phyloP scores from a whole-genome alignment of 1,140 invertebrate species.

The Matsumurasca onukii region DNA sequence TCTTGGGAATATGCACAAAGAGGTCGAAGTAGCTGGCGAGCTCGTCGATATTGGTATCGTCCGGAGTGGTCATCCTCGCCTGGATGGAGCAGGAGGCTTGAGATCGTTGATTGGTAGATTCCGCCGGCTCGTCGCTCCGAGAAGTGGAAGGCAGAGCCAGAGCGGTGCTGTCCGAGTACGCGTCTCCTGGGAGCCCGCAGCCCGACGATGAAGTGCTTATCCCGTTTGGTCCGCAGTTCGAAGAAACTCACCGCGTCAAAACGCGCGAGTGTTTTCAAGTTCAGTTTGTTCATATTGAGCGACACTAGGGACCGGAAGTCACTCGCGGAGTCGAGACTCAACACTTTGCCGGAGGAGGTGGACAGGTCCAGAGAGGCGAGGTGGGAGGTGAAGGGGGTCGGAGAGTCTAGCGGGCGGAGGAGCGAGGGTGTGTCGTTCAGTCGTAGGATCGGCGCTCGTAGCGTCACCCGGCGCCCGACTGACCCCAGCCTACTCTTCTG shows the following conservation, averaged over 20 bases:
- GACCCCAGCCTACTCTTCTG: slow-evolving; percentile 32
- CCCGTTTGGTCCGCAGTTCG: slow-evolving; percentile 10
- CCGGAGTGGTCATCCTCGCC: slow-evolving; percentile 59
- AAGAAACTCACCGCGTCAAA: neutral
- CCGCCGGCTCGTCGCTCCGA: neutral
- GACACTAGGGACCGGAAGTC: slow-evolving; percentile 11
- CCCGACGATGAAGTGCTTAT: neutral
- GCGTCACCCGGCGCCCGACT: slow-evolving; percentile 14
- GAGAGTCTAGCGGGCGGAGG: neutral
- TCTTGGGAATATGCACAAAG: slow-evolving; percentile 91
- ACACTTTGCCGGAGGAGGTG: slow-evolving; percentile 11
- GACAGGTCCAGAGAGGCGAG: slow-evolving; percentile 4
- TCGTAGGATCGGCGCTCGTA: slow-evolving; percentile 34
- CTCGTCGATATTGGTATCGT: slow-evolving; percentile 81
- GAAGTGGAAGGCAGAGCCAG: slow-evolving; percentile 1
- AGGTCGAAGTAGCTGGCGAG: slow-evolving; percentile 91
- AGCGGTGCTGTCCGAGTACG: neutral
- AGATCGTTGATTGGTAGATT: neutral
- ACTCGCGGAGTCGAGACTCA: neutral
- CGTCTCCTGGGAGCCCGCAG: neutral
- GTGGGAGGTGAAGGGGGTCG: neutral
- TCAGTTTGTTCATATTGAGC: neutral
- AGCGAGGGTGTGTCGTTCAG: slow-evolving; percentile 14
- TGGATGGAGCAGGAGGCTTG: slow-evolving; percentile 52
- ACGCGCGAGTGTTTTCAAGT: neutral